A percentile compares a stretch with the other conserved stretches of the same genome.
Evolutionary conservation across 2,797 vertebrate species (phyloP).

Genomic region (Karalla daura): DNA sequence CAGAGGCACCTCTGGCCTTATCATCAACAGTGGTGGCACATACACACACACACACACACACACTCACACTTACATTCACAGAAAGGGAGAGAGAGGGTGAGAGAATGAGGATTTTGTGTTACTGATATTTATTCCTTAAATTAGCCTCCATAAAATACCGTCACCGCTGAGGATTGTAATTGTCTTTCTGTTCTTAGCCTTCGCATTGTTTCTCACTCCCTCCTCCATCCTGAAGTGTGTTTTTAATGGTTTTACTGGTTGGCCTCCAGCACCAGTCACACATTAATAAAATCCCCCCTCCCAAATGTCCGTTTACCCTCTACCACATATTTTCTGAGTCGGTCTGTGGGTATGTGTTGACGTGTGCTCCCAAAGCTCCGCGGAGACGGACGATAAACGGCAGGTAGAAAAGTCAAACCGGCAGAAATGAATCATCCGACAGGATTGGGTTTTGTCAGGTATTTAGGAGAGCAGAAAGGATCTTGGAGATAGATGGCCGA

Average conservation of each 20-base stretch:
- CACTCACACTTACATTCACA: conserved; percentile 7
- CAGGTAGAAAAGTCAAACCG: neutral
- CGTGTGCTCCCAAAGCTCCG: neutral
- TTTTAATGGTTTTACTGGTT: conserved; percentile 20
- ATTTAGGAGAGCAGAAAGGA: conserved; percentile 39
- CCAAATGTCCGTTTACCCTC: conserved; percentile 25
- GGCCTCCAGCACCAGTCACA: conserved; percentile 7
- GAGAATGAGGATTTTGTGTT: conserved; percentile 24
- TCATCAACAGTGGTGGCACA: conserved; percentile 53
- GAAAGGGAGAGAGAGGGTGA: neutral
- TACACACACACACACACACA: conserved; percentile 15
- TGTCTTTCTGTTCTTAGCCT: conserved; percentile 15
- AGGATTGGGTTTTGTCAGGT: conserved; percentile 17
- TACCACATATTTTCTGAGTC: conserved; percentile 32
- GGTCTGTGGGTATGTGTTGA: conserved; percentile 26
- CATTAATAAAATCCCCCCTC: conserved; percentile 25
- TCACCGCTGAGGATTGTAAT: conserved; percentile 33
- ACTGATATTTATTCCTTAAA: conserved; percentile 54
- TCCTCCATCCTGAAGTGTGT: conserved; percentile 11
- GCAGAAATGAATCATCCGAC: conserved; percentile 24
- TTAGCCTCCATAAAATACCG: conserved; percentile 43
- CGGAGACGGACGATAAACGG: conserved; percentile 28
- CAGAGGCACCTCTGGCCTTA: conserved; percentile 56
- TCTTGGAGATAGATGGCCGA: conserved; percentile 45
- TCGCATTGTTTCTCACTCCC: conserved; percentile 4